Percentiles rank a stretch among this genome's conserved stretches.
phyloP scores from a whole-genome alignment of 2,888 invertebrate species.

The Ornithoptera priamus region DNA sequence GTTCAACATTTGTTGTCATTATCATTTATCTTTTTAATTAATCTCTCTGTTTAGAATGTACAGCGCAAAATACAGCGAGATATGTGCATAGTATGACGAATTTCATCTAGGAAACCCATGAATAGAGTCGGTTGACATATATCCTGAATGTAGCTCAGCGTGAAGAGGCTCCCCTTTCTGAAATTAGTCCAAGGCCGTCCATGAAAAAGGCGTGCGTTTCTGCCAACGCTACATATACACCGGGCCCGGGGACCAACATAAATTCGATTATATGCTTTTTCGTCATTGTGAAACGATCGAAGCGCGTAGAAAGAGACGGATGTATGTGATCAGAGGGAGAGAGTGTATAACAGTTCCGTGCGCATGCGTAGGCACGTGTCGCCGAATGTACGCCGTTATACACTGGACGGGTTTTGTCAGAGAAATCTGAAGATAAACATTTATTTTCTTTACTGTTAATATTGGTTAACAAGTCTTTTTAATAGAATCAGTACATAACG shows the following conservation, averaged over 20 bases:
- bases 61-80: background rate
- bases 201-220: slow-evolving; percentile 36
- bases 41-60: background rate
- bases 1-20: too few species aligned
- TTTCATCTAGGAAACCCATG: slow-evolving; percentile 9
- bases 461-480: background rate
- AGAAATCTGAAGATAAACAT: slow-evolving; percentile 42
- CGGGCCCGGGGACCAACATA: slow-evolving; percentile 57
- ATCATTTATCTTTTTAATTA: too few species aligned
- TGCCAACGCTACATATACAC: slow-evolving; percentile 51
- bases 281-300: slow-evolving; percentile 76
- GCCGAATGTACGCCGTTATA: slow-evolving; percentile 41
- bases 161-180: slow-evolving; percentile 29
- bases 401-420: slow-evolving; percentile 39
- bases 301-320: slow-evolving; percentile 55
- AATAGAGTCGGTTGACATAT: slow-evolving; percentile 23
- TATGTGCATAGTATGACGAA: background rate
- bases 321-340: slow-evolving; percentile 47
- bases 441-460: background rate
- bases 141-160: slow-evolving; percentile 28
- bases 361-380: slow-evolving; percentile 76
- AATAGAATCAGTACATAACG: background rate
- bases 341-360: slow-evolving; percentile 33
- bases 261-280: slow-evolving; percentile 78
- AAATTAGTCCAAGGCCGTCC: slow-evolving; percentile 55